These are phyloP conservation scores for Lepidocolaptes lacrymiger DNA, from an alignment of 2,797 vertebrate species.

Conservation along the genomic window DNA sequence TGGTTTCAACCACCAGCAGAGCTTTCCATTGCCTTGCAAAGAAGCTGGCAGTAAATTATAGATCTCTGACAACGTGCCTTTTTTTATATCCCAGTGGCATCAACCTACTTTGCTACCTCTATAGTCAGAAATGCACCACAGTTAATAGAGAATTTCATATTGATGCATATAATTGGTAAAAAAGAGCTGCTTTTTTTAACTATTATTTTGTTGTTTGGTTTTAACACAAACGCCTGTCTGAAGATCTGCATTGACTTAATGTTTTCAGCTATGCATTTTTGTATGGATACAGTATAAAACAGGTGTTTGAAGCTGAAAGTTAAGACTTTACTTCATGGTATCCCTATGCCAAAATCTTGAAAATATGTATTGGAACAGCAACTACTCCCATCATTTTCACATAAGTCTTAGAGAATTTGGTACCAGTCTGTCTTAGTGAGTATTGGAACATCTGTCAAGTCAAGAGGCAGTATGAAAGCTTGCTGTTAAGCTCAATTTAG, in stretches of 20 bases:
- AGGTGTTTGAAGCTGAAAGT: background rate
- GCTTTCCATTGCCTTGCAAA: background rate
- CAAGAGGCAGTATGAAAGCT: background rate
- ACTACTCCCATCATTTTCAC: background rate
- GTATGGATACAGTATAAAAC: background rate
- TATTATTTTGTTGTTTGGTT: background rate
- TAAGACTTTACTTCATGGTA: background rate
- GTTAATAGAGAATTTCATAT: background rate
- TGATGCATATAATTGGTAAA: background rate
- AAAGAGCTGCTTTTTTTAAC: fast-evolving
- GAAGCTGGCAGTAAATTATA: background rate
- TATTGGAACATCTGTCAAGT: background rate
- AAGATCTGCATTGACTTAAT: background rate
- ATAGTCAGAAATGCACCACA: background rate
- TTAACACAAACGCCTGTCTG: background rate
- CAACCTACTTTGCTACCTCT: background rate
- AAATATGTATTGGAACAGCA: background rate
- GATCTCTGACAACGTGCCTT: background rate
- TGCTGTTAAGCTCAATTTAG: background rate
- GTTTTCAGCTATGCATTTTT: background rate
- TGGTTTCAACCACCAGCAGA: background rate
- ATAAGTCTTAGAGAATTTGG: background rate
- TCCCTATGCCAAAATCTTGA: background rate
- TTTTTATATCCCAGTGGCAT: background rate
- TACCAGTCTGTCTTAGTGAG: background rate